Percentiles rank a stretch among this genome's conserved stretches.
Evolutionary conservation across 35 echinoderm and acorn worm genomes (phyloP).

Genomic region (Lytechinus variegatus): DNA sequence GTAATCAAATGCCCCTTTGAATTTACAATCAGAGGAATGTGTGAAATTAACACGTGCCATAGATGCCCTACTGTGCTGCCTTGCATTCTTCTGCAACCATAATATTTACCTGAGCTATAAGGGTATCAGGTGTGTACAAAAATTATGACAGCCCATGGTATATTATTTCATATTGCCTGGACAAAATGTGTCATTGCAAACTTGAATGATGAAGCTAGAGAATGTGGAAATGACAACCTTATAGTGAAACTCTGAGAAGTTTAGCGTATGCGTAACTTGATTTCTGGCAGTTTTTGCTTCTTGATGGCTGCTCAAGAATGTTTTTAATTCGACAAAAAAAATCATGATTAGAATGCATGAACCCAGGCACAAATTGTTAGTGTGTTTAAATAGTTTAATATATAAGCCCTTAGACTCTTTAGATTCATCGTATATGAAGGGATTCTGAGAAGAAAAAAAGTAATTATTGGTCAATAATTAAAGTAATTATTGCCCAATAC

Average conservation of each 20-base stretch:
- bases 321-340: not conserved
- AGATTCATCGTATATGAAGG: too few relatives aligned
- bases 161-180: not conserved
- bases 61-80: not conserved
- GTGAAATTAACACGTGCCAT: not conserved
- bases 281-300: not conserved
- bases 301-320: not conserved
- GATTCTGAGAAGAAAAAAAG: too few relatives aligned
- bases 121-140: not conserved
- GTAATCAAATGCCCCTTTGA: slow-evolving; percentile 11
- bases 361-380: not conserved
- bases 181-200: too few relatives aligned
- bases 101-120: slow-evolving; percentile 6
- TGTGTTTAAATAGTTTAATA: too few relatives aligned
- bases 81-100: slow-evolving; percentile 11
- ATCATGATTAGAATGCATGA: not conserved
- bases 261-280: not conserved
- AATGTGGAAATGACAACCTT: not conserved
- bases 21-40: slow-evolving; percentile 4
- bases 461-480: too few relatives aligned
- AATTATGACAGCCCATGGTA: not conserved
- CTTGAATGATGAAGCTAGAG: too few relatives aligned
- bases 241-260: not conserved
- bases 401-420: too few relatives aligned
- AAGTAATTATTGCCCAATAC: not conserved